phyloP scores from a whole-genome alignment of 2,113 vertebrate genomes.

The Spizaetus ornatus region DNA sequence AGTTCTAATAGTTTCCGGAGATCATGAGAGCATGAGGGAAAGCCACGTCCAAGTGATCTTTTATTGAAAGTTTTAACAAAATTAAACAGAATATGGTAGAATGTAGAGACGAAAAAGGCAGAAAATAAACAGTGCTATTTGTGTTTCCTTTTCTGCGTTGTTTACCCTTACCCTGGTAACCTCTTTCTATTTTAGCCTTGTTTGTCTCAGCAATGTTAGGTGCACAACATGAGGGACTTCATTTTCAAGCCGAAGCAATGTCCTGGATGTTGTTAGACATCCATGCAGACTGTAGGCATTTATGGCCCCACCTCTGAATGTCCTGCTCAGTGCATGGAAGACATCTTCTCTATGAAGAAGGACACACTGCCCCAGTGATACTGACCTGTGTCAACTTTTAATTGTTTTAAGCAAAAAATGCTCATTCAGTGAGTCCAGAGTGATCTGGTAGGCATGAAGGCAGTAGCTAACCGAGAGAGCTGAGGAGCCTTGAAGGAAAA shows the following conservation, averaged over 20 bases:
- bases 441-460: neutral
- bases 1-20: slow-evolving; percentile 5
- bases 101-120: neutral
- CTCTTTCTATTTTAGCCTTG: neutral
- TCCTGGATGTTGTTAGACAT: neutral
- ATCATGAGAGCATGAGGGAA: neutral
- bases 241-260: neutral
- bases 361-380: neutral
- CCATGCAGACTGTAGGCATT: neutral
- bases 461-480: neutral
- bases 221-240: neutral
- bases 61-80: neutral
- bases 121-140: neutral
- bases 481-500: neutral
- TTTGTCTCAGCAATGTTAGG: neutral
- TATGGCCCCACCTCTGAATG: neutral
- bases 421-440: neutral
- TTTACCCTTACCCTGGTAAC: neutral
- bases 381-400: neutral
- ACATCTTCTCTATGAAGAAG: neutral
- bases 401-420: neutral
- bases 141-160: neutral
- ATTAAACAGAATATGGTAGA: neutral
- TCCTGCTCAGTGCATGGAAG: neutral
- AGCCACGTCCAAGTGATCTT: neutral